Evolutionary conservation across 2,797 vertebrate species (phyloP).

Genomic region (Nyctibius grandis): DNA sequence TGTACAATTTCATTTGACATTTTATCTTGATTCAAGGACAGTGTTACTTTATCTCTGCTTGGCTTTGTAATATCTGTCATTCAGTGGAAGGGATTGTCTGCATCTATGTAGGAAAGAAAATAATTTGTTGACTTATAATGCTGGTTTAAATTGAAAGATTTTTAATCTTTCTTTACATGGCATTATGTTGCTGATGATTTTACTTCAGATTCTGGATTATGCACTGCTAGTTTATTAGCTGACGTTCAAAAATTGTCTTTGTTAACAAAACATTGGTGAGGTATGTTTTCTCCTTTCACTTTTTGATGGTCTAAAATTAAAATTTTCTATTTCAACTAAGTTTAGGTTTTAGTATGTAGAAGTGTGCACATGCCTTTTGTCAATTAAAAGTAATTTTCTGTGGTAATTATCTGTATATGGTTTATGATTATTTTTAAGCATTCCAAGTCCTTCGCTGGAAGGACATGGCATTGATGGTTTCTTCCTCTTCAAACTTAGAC

Average conservation of each 20-base stretch:
- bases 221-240: background rate
- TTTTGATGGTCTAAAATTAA: background rate
- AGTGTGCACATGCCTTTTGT: background rate
- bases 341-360: background rate
- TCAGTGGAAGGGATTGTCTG: background rate
- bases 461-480: background rate
- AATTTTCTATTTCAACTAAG: background rate
- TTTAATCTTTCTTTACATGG: background rate
- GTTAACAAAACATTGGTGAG: background rate
- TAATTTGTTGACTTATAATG: background rate
- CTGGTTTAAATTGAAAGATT: background rate
- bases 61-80: background rate
- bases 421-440: background rate
- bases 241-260: background rate
- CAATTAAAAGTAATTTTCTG: background rate
- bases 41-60: background rate
- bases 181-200: background rate
- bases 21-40: slow-evolving; percentile 22
- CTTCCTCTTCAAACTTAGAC: background rate
- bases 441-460: background rate
- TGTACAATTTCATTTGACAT: background rate
- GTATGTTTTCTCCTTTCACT: background rate
- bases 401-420: background rate
- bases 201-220: background rate
- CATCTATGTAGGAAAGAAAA: background rate